Evolutionary conservation across 2,797 vertebrate genomes (phyloP), one percentile per base, ranked within the genome.

Genomic region (Dicrostonyx torquatus): DNA sequence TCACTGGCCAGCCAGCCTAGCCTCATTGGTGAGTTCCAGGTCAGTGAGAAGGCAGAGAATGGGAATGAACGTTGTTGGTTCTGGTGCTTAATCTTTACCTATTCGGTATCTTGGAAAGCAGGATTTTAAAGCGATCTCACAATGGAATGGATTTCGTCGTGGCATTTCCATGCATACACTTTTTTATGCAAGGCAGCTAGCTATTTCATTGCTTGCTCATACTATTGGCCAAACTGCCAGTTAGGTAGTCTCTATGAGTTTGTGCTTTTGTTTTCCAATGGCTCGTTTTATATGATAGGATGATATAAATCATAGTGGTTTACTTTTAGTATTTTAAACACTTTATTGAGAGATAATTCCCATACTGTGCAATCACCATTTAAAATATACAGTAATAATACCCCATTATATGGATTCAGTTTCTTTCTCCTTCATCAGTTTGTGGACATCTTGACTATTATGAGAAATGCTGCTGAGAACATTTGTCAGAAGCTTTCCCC

Each of bases 321-420:
- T 68, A 68, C 62, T 85, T 85, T 68, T 79, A 88, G n/a, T 91
- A 40, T 90, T 92, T 95, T 77, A 77, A 48, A 43, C 64, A 34
- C 34, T 77, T 62, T 72, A 80, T 93, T 87, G 68, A 76, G 40
- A 50, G 93, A 64, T 48, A 88, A 82, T 48, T 95, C 40, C 77
- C 22, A 60, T 66, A 55, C 40, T 26, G 7, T 88, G 55, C 34
- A 89, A 15, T 86, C 48, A 92, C 45, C 14, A n/a, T 92, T 94
- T 91, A 89, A 93, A 95, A 60, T 48, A 5, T 79, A 14, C 53
- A 45, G 17, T 64, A 90, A 90, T 82, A 92, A 37, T 76, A 70
- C n/a, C 60, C n/a, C 7, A 31, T 89, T 79, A 22, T 85, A 20
- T 89, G 34, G 40, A 29, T 84, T 7, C 48, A 43, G 58, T 22